Evolutionary conservation across 2,888 invertebrate species (phyloP), one percentile per base, ranked within the genome.

Genomic region (Apodemia hepburni): DNA sequence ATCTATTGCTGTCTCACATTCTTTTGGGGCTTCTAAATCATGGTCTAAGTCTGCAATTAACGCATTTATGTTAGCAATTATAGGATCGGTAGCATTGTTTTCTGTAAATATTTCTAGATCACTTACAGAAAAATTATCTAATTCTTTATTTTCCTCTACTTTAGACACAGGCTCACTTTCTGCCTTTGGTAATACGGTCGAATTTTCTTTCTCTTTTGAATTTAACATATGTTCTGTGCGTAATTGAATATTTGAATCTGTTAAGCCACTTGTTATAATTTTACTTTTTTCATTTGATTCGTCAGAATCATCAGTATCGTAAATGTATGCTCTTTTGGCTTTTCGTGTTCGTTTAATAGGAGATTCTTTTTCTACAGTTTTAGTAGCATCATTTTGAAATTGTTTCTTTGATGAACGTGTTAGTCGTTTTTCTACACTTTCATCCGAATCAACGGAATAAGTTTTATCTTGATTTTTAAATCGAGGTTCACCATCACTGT

Each of bases 101-200:
- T 87, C 88, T 47, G 82, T 64, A 77, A 89, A 87, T 64, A 85
- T 78, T 71, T 84, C 87, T 49, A 85, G 66, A 62, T 87, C 85
- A 58, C 81, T 82, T 15, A 83, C 72, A n/a, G 70, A 78, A 71
- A 84, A 85, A 67, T 71, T 80, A 45, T 75, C 69, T 67, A 77
- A 70, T 38, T 51, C 15, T n/a, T 27, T 54, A 22, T 7, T 18
- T 61, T 4, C 27, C 4, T 51, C 49, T 15, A 15, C 12, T 29
- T 15, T 27, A n/a, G 27, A 15, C 15, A 18, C 7, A 22, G 12
- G 15, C 22, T 22, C 35, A 8, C 9, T 27, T 27, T 6, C 54
- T 15, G 6, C 27, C 5, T 15, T 49, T 18, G 29, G 17, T 33
- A 9, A 8, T 27, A 7, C 18, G 9, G n/a, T 18, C 17, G n/a